A percentile compares a stretch with the other conserved stretches of the same genome.
Conservation (phyloP, 1,140 invertebrate species). For the Colletes latitarsis region DNA sequence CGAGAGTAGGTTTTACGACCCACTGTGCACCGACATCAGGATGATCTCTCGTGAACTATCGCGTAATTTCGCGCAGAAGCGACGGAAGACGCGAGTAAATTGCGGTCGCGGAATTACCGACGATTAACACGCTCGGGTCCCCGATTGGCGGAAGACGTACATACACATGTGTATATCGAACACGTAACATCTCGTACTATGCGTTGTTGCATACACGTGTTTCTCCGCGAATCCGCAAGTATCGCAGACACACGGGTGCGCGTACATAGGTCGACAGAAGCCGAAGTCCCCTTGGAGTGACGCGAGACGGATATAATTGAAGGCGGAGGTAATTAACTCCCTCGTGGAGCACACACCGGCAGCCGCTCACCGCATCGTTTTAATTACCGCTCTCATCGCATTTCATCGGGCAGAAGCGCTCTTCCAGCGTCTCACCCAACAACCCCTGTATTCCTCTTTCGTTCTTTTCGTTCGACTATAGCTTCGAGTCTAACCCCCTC, state of each 20-base stretch:
- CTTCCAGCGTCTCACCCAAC: neutral
- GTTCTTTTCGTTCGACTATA: constrained; percentile 21
- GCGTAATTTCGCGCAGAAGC: too few relatives aligned
- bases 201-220: constrained; percentile 5
- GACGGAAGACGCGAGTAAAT: neutral
- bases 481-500: neutral
- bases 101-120: neutral
- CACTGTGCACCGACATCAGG: too few relatives aligned
- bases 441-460: constrained; percentile 21
- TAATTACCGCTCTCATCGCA: constrained; percentile 78
- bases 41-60: too few relatives aligned
- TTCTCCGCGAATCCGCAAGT: constrained; percentile 27
- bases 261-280: constrained; percentile 64
- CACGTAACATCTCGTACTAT: neutral
- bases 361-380: constrained; percentile 74
- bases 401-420: constrained; percentile 76
- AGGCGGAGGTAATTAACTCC: constrained; percentile 79
- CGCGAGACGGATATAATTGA: constrained; percentile 77
- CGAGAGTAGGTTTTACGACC: too few relatives aligned
- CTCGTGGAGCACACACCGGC: constrained; percentile 64
- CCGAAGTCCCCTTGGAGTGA: constrained; percentile 75
- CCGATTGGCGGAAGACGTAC: constrained; percentile 7
- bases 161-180: neutral
- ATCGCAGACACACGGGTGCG: constrained; percentile 46
- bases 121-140: neutral